Conservation (phyloP, 2,797 vertebrate species). For the Crocodylus rhombifer region DNA sequence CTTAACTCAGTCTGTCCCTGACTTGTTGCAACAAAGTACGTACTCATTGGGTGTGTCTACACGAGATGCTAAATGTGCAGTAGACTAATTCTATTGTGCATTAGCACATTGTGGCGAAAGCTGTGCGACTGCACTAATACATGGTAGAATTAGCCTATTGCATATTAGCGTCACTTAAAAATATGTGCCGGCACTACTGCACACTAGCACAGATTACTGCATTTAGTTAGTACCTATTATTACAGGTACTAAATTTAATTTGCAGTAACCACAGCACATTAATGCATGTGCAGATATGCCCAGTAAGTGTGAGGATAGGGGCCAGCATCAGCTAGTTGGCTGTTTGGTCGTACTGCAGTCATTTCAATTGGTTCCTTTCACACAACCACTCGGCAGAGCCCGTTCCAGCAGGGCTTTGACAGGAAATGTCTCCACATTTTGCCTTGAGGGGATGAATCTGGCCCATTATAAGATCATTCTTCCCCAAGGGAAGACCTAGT, state of each 20-base stretch:
- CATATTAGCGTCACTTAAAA: too few relatives aligned
- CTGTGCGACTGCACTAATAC: too few relatives aligned
- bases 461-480: not conserved
- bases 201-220: too few relatives aligned
- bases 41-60: not conserved
- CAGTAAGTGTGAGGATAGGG: not conserved
- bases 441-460: not conserved
- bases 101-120: too few relatives aligned
- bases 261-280: too few relatives aligned
- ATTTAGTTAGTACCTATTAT: too few relatives aligned
- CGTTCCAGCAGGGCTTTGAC: not conserved
- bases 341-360: not conserved
- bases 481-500: not conserved
- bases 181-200: too few relatives aligned
- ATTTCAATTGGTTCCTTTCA: not conserved
- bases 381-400: not conserved
- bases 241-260: too few relatives aligned
- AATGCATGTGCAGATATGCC: too few relatives aligned
- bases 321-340: not conserved
- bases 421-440: not conserved
- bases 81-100: too few relatives aligned
- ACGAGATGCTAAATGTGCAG: too few relatives aligned
- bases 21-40: not conserved
- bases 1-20: not conserved
- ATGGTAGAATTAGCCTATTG: too few relatives aligned